phyloP scores from a whole-genome alignment of 2,113 vertebrate genomes.

The Hyperoodon ampullatus region DNA sequence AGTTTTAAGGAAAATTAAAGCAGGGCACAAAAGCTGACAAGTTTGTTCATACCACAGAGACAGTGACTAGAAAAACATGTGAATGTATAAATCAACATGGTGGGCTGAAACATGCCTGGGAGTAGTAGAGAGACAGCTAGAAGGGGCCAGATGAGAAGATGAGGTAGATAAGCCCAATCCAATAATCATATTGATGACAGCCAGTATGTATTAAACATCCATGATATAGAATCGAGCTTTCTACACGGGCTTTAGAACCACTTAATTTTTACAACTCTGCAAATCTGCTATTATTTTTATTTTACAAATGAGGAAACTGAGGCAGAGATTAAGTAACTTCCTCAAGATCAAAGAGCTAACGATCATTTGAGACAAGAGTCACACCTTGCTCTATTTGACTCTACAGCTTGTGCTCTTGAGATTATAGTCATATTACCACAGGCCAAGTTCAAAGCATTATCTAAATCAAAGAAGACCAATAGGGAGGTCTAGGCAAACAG shows the following conservation, averaged over 20 bases:
- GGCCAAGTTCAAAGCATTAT: conserved; percentile 3
- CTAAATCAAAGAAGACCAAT: not conserved
- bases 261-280: not conserved
- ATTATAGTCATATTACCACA: not conserved
- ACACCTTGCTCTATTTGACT: not conserved
- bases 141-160: not conserved
- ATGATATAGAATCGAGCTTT: not conserved
- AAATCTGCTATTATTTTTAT: not conserved
- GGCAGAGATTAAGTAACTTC: not conserved
- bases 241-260: not conserved
- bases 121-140: not conserved
- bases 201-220: not conserved
- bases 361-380: not conserved
- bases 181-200: not conserved
- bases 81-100: not conserved
- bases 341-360: not conserved
- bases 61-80: not conserved
- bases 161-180: not conserved
- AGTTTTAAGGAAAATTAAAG: conserved; percentile 1
- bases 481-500: not conserved
- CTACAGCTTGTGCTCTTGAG: not conserved
- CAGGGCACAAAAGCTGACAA: not conserved
- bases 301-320: conserved; percentile 12
- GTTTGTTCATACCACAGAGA: not conserved
- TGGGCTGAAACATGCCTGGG: not conserved